Percentiles rank a stretch among this genome's conserved stretches.
Conservation (phyloP, 2,113 vertebrate genomes). For the Gadus macrocephalus region DNA sequence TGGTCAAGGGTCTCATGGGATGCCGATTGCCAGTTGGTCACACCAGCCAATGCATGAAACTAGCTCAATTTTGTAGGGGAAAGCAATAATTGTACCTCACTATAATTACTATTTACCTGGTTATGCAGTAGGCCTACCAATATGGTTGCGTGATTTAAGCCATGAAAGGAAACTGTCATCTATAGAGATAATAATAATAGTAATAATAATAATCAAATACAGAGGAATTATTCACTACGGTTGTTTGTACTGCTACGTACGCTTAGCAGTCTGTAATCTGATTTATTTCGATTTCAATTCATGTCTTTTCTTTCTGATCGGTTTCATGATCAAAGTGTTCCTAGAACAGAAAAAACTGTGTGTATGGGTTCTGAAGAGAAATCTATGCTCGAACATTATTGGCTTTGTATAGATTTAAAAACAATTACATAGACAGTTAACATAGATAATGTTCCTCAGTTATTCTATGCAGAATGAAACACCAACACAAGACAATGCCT, state of each 20-base stretch:
- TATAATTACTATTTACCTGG: conserved; percentile 10
- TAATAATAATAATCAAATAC: neutral
- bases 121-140: neutral
- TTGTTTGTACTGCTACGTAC: neutral
- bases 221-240: neutral
- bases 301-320: conserved; percentile 29
- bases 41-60: conserved; percentile 38
- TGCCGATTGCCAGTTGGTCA: conserved; percentile 20
- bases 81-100: conserved; percentile 47
- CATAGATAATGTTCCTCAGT: no score
- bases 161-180: conserved; percentile 1
- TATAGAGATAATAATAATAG: neutral
- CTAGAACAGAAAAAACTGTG: neutral
- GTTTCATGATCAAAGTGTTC: conserved; percentile 16
- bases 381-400: conserved; percentile 8
- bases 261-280: conserved; percentile 11
- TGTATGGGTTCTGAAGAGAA: conserved; percentile 40
- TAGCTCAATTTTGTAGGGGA: neutral
- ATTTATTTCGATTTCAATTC: conserved; percentile 56
- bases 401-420: conserved; percentile 8
- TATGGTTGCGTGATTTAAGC: neutral
- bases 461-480: no score
- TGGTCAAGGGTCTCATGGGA: neutral
- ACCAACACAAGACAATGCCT: neutral
- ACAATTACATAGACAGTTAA: conserved; percentile 12